phyloP scores from a whole-genome alignment of 2,888 invertebrate genomes.

The Limnephilus rhombicus region DNA sequence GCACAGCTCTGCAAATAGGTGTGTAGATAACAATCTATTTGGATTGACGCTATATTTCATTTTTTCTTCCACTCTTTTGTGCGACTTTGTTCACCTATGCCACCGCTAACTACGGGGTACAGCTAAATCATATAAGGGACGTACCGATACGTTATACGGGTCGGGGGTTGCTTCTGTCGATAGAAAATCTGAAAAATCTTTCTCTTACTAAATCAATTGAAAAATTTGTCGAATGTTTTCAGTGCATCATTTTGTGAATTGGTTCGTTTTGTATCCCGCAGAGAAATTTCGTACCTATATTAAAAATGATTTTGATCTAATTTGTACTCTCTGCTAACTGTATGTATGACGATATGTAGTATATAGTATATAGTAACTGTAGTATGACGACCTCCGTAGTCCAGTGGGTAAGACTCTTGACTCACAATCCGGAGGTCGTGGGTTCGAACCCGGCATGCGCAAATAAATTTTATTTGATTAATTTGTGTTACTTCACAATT shows the following conservation, averaged over 20 bases:
- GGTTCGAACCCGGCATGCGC: too few species aligned
- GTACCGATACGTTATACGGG: slow-evolving; percentile 8
- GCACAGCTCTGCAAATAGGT: slow-evolving; percentile 67
- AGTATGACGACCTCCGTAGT: too few species aligned
- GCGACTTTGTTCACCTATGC: slow-evolving; percentile 60
- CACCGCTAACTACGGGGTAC: slow-evolving; percentile 71
- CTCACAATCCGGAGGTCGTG: too few species aligned
- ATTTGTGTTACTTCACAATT: too few species aligned
- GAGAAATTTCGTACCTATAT: too few species aligned
- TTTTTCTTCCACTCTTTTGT: slow-evolving; percentile 69
- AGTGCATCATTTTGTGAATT: not conserved
- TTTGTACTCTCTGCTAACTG: too few species aligned
- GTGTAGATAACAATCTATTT: slow-evolving; percentile 79
- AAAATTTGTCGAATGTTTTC: not conserved
- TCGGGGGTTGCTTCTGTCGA: not conserved
- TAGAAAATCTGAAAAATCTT: not conserved
- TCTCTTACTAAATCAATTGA: not conserved
- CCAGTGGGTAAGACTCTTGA: too few species aligned
- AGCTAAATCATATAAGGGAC: slow-evolving; percentile 28
- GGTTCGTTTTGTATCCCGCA: not conserved
- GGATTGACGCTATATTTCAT: slow-evolving; percentile 80
- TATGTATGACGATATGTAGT: too few species aligned
- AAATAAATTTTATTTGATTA: too few species aligned
- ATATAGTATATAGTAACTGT: too few species aligned
- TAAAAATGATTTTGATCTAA: not conserved